Percentiles rank a stretch among this genome's conserved stretches.
Conservation (phyloP, 2,888 invertebrate species). For the Caradrina kadenii region DNA sequence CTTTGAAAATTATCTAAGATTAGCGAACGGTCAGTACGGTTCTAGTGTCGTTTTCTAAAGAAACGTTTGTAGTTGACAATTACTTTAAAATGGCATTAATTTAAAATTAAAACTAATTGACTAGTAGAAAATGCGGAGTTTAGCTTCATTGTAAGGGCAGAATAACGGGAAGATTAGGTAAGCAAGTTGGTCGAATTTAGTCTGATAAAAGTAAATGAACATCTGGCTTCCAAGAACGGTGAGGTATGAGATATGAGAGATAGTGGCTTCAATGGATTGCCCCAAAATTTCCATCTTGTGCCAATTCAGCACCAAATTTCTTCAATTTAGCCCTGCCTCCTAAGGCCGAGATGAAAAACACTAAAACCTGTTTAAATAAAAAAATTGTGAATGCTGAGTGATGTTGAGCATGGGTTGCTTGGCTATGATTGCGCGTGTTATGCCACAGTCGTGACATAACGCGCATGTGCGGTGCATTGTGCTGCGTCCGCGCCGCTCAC, state of each 20-base stretch:
- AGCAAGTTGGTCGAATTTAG: too few relatives aligned
- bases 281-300: neutral
- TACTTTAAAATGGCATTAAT: too few relatives aligned
- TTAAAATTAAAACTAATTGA: too few relatives aligned
- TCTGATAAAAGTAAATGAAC: neutral
- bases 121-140: too few relatives aligned
- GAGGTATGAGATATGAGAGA: neutral
- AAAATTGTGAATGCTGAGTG: conserved; percentile 52
- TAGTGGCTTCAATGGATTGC: neutral
- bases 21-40: too few relatives aligned
- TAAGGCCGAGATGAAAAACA: neutral
- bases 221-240: too few relatives aligned
- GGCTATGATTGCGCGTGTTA: conserved; percentile 68
- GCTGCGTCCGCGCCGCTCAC: conserved; percentile 66
- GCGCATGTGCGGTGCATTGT: conserved; percentile 66
- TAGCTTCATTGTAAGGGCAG: too few relatives aligned
- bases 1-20: neutral
- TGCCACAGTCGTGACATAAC: conserved; percentile 76
- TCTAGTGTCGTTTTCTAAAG: too few relatives aligned
- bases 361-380: conserved; percentile 1
- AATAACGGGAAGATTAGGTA: too few relatives aligned
- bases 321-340: neutral
- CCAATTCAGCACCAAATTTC: neutral
- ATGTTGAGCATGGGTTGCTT: conserved; percentile 43
- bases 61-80: too few relatives aligned